These are phyloP conservation scores for Spatulosminthurus flaviceps DNA, from an alignment of 2,888 invertebrate genomes.

Conservation along the genomic window DNA sequence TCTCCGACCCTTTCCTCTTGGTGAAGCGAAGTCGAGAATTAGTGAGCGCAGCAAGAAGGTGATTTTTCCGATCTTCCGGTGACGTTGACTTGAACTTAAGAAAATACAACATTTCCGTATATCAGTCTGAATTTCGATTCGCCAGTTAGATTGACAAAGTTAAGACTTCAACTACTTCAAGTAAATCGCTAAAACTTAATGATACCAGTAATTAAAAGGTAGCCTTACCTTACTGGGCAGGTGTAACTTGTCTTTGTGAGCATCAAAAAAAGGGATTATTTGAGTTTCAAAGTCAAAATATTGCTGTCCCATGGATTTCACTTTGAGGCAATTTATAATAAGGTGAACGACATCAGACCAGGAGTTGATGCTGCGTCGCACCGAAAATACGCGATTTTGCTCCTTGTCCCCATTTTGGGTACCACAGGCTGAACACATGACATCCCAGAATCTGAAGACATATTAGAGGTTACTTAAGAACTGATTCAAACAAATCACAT, in stretches of 20 bases:
- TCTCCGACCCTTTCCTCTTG: slow-evolving; percentile 36
- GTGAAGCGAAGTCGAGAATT: slow-evolving; percentile 58
- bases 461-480: not conserved
- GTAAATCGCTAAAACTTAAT: too few relatives aligned
- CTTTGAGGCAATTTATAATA: slow-evolving; percentile 59
- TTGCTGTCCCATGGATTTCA: slow-evolving; percentile 47
- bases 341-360: slow-evolving; percentile 62
- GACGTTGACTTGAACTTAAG: slow-evolving; percentile 61
- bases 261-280: slow-evolving; percentile 60
- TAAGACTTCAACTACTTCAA: too few relatives aligned
- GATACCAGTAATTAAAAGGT: too few relatives aligned
- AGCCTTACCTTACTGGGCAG: slow-evolving; percentile 59
- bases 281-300: slow-evolving; percentile 60
- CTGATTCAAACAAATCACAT: too few relatives aligned
- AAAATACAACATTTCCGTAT: too few relatives aligned
- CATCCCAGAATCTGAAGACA: slow-evolving; percentile 63
- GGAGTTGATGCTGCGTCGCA: slow-evolving; percentile 57
- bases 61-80: slow-evolving; percentile 49
- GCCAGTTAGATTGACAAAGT: too few relatives aligned
- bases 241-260: slow-evolving; percentile 55
- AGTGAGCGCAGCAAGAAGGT: slow-evolving; percentile 54
- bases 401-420: slow-evolving; percentile 58
- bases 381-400: slow-evolving; percentile 59
- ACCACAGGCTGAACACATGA: slow-evolving; percentile 62
- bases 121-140: too few relatives aligned